A percentile compares a stretch with the other conserved stretches of the same genome.
phyloP scores from a whole-genome alignment of 1,140 invertebrate species.

The Dendrolimus kikuchii region DNA sequence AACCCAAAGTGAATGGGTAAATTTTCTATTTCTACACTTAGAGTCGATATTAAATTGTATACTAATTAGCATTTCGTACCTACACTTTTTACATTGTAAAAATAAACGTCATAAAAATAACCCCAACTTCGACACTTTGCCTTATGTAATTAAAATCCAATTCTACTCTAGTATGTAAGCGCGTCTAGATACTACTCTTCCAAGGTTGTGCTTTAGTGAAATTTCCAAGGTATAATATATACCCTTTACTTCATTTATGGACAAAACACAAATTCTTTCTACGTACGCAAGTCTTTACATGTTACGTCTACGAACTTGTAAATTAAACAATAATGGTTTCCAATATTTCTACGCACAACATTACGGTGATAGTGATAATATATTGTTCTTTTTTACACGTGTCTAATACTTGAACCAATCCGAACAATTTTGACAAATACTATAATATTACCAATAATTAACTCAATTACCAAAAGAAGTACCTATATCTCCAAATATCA shows the following conservation, averaged over 20 bases:
- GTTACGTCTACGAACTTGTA: constrained; percentile 37
- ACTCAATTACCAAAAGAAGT: constrained; percentile 8
- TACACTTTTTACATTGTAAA: constrained; percentile 10
- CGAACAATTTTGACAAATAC: constrained; percentile 18
- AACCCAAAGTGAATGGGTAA: no score
- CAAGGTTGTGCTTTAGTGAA: constrained; percentile 70
- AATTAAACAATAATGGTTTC: constrained; percentile 24
- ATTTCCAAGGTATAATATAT: constrained; percentile 37
- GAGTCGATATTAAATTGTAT: no score
- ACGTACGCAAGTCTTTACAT: constrained; percentile 22
- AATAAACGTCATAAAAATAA: constrained; percentile 25
- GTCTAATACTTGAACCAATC: constrained; percentile 13
- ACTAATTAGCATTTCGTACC: constrained; percentile 18
- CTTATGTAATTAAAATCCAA: constrained; percentile 59
- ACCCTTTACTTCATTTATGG: constrained; percentile 43
- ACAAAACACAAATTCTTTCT: constrained; percentile 22
- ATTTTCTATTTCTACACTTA: no score
- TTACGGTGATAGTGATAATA: constrained; percentile 43
- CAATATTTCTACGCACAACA: constrained; percentile 66
- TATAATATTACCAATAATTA: constrained; percentile 8
- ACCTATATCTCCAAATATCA: constrained; percentile 9
- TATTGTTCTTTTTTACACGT: constrained; percentile 20
- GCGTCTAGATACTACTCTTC: constrained; percentile 68
- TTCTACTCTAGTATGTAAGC: constrained; percentile 62
- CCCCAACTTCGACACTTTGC: constrained; percentile 66